phyloP scores from a whole-genome alignment of 1,140 invertebrate genomes.

The Agrypnia vestita region DNA sequence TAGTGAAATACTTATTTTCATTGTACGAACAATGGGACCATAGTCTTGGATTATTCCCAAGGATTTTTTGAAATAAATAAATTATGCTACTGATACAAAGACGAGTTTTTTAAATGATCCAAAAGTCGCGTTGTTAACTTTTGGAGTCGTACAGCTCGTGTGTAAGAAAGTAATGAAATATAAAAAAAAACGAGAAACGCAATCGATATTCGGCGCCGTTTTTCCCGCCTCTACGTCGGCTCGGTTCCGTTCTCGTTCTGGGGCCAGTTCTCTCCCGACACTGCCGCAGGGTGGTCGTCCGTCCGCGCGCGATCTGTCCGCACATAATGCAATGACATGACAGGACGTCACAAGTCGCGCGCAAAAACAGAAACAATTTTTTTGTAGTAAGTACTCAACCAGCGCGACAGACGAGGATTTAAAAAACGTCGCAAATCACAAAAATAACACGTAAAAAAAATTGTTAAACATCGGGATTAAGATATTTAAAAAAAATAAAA shows the following conservation, averaged over 20 bases:
- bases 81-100: too few relatives aligned
- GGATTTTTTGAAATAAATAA: too few relatives aligned
- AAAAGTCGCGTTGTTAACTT: background rate
- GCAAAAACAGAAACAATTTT: background rate
- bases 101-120: background rate
- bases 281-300: background rate
- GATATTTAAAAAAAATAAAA: too few relatives aligned
- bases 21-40: too few relatives aligned
- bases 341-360: constrained; percentile 22
- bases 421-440: too few relatives aligned
- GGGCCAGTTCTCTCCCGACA: constrained; percentile 5
- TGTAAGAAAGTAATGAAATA: background rate
- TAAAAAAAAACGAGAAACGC: background rate
- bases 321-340: background rate
- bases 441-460: too few relatives aligned
- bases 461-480: too few relatives aligned
- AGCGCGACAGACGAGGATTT: too few relatives aligned
- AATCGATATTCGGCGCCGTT: constrained; percentile 3
- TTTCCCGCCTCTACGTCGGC: constrained; percentile 4
- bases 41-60: too few relatives aligned
- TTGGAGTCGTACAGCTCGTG: background rate
- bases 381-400: background rate
- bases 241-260: constrained; percentile 3
- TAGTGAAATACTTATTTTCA: too few relatives aligned
- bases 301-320: background rate